These are phyloP conservation scores for Rissa tridactyla DNA, from an alignment of 2,113 vertebrate genomes.

Conservation along the genomic window DNA sequence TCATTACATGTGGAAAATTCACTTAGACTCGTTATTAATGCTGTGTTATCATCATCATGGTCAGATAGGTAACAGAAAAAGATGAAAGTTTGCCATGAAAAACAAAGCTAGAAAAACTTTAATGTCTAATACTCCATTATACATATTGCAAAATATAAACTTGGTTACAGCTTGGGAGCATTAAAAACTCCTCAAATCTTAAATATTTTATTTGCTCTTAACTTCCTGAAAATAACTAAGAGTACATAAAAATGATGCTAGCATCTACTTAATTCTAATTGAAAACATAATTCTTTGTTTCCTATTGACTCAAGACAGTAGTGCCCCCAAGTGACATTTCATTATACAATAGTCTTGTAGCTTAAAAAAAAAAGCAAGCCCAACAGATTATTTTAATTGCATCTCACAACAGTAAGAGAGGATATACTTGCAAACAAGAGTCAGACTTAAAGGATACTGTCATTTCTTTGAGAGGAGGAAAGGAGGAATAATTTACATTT, in stretches of 20 bases:
- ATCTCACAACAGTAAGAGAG: not conserved
- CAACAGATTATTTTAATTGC: conserved; percentile 13
- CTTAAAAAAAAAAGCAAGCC: not conserved
- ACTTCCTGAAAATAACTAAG: conserved; percentile 29
- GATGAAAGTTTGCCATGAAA: not conserved
- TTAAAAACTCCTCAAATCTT: conserved; percentile 19
- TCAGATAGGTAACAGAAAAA: not conserved
- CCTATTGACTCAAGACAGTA: conserved; percentile 7
- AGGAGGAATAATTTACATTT: not conserved
- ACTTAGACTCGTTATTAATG: not conserved
- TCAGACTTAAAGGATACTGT: not conserved
- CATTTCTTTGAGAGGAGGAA: not conserved
- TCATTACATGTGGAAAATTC: not conserved
- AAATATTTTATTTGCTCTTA: conserved; percentile 55
- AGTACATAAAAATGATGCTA: conserved; percentile 6
- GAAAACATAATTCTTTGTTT: conserved; percentile 49
- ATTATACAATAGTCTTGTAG: not conserved
- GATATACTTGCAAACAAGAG: not conserved
- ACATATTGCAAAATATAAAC: conserved; percentile 25
- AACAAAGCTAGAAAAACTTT: not conserved
- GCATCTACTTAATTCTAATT: conserved; percentile 47
- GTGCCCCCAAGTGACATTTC: conserved; percentile 19
- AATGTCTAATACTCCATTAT: not conserved
- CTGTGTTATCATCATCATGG: not conserved
- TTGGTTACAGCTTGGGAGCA: conserved; percentile 44